A percentile compares a stretch with the other conserved stretches of the same genome.
phyloP scores from a whole-genome alignment of 2,888 invertebrate species.

The Antheraea assamensis region DNA sequence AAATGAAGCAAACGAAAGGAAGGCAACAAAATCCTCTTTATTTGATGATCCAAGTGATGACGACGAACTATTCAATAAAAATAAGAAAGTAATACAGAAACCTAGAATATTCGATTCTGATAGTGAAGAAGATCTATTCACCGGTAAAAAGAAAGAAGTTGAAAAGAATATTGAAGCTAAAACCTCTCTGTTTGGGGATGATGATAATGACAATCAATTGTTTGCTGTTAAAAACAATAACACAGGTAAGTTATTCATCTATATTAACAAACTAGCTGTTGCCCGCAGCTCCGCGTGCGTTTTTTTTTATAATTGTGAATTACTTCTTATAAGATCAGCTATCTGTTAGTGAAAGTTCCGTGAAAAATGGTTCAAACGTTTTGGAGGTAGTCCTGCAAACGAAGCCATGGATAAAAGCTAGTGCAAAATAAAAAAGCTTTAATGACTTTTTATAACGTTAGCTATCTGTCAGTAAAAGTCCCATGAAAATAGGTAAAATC shows the following conservation, averaged over 20 bases:
- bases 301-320: too few species aligned
- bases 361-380: too few species aligned
- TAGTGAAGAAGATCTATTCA: slow-evolving; percentile 65
- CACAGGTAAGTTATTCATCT: slow-evolving; percentile 42
- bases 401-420: too few species aligned
- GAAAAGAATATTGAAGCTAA: slow-evolving; percentile 39
- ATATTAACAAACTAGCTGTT: not conserved
- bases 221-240: slow-evolving; percentile 55
- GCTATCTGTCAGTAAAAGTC: too few species aligned
- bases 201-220: slow-evolving; percentile 63
- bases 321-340: too few species aligned
- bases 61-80: slow-evolving; percentile 60
- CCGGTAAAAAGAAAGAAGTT: slow-evolving; percentile 36
- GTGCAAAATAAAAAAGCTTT: too few species aligned
- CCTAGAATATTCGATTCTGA: slow-evolving; percentile 61
- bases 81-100: slow-evolving; percentile 37
- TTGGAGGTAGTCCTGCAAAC: too few species aligned
- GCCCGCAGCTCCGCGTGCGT: too few species aligned
- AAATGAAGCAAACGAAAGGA: slow-evolving; percentile 31
- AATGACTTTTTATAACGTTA: too few species aligned
- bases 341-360: too few species aligned
- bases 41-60: slow-evolving; percentile 63
- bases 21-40: slow-evolving; percentile 37
- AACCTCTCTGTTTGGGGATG: slow-evolving; percentile 63
- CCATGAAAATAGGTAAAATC: too few species aligned